Conservation (phyloP, 2,888 invertebrate genomes). For the Tuberolachnus salignus region DNA sequence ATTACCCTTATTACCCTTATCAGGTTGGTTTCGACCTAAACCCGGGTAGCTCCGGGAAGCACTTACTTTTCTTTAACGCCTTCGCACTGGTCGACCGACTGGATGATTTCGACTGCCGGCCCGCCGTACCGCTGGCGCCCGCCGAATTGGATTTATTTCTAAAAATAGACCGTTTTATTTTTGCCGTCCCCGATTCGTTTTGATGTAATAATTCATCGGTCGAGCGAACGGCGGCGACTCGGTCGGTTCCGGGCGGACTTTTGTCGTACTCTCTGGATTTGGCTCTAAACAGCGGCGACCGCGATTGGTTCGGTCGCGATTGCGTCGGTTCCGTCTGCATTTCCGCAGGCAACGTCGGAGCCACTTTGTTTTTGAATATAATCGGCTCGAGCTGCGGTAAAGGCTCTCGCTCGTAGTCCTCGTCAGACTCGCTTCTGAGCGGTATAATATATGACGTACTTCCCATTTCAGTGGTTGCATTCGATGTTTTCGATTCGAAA, state of each 20-base stretch:
- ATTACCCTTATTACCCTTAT: not conserved
- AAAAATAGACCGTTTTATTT: conserved; percentile 46
- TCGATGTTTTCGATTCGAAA: conserved; percentile 45
- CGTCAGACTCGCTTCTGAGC: conserved; percentile 34
- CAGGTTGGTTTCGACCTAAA: not conserved
- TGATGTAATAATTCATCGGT: conserved; percentile 13
- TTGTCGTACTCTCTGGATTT: conserved; percentile 31
- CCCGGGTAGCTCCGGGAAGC: not conserved
- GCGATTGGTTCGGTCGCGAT: not conserved
- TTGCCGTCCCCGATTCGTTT: conserved; percentile 17
- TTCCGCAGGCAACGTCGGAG: not conserved
- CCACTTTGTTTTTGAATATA: conserved; percentile 40
- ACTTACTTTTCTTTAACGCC: conserved; percentile 14
- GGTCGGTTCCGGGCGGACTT: not conserved
- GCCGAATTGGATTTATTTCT: conserved; percentile 49
- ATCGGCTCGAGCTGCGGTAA: not conserved
- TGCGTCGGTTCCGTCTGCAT: not conserved
- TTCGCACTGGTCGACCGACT: conserved; percentile 33
- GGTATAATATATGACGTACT: conserved; percentile 51
- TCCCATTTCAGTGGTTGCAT: conserved; percentile 19
- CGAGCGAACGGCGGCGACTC: not conserved
- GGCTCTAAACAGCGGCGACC: conserved; percentile 40
- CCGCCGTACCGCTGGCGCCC: not conserved
- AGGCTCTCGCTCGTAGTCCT: not conserved
- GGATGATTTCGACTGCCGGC: conserved; percentile 8